These are phyloP conservation scores for Otus sunia DNA, from an alignment of 2,113 vertebrate species.

Conservation along the genomic window DNA sequence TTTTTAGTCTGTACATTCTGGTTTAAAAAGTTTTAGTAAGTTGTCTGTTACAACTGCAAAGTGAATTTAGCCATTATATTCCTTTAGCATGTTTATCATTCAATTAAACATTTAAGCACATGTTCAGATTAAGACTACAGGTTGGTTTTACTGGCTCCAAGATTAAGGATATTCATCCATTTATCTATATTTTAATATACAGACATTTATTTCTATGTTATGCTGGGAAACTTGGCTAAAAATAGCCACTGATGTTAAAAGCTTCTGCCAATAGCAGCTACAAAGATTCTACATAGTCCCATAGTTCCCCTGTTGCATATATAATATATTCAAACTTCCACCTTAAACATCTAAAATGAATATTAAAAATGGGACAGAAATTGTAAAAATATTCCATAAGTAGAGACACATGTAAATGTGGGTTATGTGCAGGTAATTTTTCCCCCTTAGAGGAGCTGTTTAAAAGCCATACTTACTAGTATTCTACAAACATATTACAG, in stretches of 20 bases:
- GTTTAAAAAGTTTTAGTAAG: neutral
- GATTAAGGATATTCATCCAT: neutral
- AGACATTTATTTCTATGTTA: neutral
- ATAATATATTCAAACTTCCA: neutral
- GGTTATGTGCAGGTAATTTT: neutral
- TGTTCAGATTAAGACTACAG: neutral
- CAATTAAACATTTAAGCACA: neutral
- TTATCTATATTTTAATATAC: neutral
- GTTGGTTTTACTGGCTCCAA: neutral
- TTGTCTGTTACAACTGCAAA: neutral
- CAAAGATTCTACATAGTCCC: neutral
- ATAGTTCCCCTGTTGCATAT: neutral
- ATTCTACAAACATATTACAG: neutral
- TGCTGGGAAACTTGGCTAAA: neutral
- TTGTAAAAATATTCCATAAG: neutral
- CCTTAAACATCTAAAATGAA: neutral
- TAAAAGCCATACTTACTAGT: neutral
- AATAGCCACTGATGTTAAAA: neutral
- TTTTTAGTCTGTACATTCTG: neutral
- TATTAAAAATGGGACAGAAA: neutral
- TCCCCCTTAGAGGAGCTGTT: neutral
- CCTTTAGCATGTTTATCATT: neutral
- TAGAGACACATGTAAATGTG: neutral
- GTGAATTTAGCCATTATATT: neutral
- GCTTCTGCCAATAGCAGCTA: neutral